phyloP scores from a whole-genome alignment of 2,113 vertebrate genomes.

The Triplophysa siluroides region DNA sequence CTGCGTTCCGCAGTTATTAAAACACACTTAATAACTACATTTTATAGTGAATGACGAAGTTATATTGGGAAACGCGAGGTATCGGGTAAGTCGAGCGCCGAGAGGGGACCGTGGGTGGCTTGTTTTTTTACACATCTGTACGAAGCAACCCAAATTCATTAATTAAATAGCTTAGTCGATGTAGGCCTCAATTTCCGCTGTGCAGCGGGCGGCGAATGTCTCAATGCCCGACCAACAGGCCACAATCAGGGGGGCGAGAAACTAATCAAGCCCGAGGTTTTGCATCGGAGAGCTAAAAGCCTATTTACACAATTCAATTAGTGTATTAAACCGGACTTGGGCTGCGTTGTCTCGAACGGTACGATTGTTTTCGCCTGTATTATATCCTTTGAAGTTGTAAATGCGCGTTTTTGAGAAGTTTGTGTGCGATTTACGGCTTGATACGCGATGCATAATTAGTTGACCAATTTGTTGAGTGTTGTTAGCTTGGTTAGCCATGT shows the following conservation, averaged over 20 bases:
- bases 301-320: conserved; percentile 54
- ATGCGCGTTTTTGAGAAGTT: conserved; percentile 41
- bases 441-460: conserved; percentile 65
- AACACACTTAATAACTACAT: conserved; percentile 64
- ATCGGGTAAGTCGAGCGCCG: conserved; percentile 58
- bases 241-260: conserved; percentile 68
- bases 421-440: conserved; percentile 27
- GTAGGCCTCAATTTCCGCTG: conserved; percentile 77
- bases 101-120: conserved; percentile 63
- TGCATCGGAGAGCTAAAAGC: conserved; percentile 41
- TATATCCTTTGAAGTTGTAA: background rate
- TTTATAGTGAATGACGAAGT: conserved; percentile 53
- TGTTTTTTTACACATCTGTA: conserved; percentile 74
- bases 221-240: conserved; percentile 66
- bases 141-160: conserved; percentile 75
- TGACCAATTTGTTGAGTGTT: conserved; percentile 60
- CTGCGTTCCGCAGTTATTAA: conserved; percentile 58
- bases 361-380: background rate
- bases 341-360: background rate
- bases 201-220: conserved; percentile 68
- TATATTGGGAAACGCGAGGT: conserved; percentile 53
- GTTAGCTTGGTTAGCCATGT: conserved; percentile 59
- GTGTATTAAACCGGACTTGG: conserved; percentile 23
- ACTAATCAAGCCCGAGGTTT: conserved; percentile 74
- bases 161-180: conserved; percentile 77